Base-by-base conservation (phyloP, 37 sponge, comb jelly and placozoan species). In the Cliona cf. orientalis region DNA sequence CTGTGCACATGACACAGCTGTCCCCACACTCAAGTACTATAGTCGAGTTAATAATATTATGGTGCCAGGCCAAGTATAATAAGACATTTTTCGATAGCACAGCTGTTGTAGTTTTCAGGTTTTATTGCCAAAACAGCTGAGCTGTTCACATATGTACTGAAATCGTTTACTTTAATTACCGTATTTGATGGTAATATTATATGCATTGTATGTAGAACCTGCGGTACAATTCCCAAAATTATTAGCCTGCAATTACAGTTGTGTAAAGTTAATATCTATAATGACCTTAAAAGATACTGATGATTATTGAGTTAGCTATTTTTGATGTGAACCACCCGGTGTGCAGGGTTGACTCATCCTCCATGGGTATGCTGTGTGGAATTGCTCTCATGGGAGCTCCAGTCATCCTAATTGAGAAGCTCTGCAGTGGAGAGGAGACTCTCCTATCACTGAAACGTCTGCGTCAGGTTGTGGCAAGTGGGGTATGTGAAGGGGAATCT, bases 321-420 rank as follows among this genome's bases (percentile, higher is more conserved):
- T 49, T 19, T 49, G 53, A 49, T 49, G 53, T 2, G n/a, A n/a
- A 9, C 9, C 7, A 3, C 3, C 59, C 4, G 2, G n/a, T n/a
- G 3, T 5, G 9, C 63, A 85, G 86, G 37, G 9, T 85, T 29
- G 4, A 69, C 40, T 14, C 62, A 9, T 34, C 46, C 5, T 32
- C 66, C 5, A 26, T 64, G 46, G 95, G 82, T 37, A 53, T 71
- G 1, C 45, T 72, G 2, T 75, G 73, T 59, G 44, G 81, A 0
- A 80, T 88, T 12, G 92, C 86, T 1, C 81, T 91, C 76, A 95
- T 95, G 95, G 92, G 95, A 42, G 92, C 95, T 60, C 95, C 95
- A 1, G 55, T 60, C 0, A 84, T 95, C 37, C 32, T 85, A 17
- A 46, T 31, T 21, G 95, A 95, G 95, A 95, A 91, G 72, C 57